Evolutionary conservation across 2,888 invertebrate genomes (phyloP), one percentile per base, ranked within the genome.

Genomic region (Cataglyphis livida): DNA sequence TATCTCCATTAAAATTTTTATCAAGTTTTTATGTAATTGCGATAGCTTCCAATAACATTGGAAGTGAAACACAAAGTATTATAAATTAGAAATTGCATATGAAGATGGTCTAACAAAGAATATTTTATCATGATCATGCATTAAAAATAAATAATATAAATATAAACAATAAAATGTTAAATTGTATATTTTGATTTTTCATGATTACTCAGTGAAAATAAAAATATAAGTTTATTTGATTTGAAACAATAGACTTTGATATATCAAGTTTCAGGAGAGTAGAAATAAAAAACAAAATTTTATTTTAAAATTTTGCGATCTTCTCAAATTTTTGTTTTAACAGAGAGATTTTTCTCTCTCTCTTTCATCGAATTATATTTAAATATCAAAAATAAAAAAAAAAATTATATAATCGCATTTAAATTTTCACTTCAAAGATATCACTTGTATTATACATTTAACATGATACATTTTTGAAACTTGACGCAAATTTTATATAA

Each of bases 1-100:
- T 28, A 28, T 35, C 3, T 41, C 5, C 9, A 15, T 57, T 54
- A 74, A 61, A 70, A 76, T 48, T 76, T 73, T 87, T 84, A 25
- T 75, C 9, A 65, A 57, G 54, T 2, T 0, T 41, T 38, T 15
- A 0, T 28, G 0, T 25, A 5, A 35, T 15, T 35, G 1, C 0
- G 54, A 35, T 21, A 35, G 35, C 35, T 1, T 54, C 1, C 4
- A 35, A 18, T 3, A 54, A 3, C 35, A 21, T 35, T 15, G 32
- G 12, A 32, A 2, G 28, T 4, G 32, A 65, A 28, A 25, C 25
- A 65, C 25, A 7, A 21, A 7, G 51, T 21, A 25, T 25, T 25
- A 51, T 28, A 0, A 38, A 38, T 70, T 54, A 25, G 1, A 38
- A 71, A n/a, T 38, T 21, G n/a, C 18, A 21, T 32, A 32, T 32